Conservation (phyloP, 2,113 vertebrate genomes). For the Notothenia coriiceps region DNA sequence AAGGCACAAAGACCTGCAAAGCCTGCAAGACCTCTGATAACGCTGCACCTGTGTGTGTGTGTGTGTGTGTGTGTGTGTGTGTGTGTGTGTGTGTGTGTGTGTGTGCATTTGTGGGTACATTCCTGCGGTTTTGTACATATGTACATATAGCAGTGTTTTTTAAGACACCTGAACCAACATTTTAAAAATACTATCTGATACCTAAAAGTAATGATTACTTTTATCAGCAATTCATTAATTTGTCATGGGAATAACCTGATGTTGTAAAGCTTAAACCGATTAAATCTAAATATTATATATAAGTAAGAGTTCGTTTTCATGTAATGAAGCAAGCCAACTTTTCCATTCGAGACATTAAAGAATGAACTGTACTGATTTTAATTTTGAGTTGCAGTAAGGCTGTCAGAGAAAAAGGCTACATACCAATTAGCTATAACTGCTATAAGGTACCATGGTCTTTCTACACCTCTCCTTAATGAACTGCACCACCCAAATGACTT, state of each 20-base stretch:
- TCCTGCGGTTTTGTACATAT: conserved; percentile 55
- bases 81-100: conserved; percentile 43
- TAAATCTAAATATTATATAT: no score
- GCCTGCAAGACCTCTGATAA: conserved; percentile 98
- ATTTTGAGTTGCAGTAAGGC: neutral
- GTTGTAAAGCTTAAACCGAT: neutral
- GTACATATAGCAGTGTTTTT: conserved; percentile 36
- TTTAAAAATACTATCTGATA: neutral
- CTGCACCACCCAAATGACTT: neutral
- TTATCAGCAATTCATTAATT: neutral
- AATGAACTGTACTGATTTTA: neutral
- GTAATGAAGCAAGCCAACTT: neutral
- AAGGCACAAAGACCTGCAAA: conserved; percentile 91
- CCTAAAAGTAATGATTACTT: neutral
- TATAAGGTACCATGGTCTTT: neutral
- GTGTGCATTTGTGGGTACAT: conserved; percentile 47
- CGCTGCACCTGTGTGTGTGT: conserved; percentile 72
- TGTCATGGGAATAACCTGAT: neutral
- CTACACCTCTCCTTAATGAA: neutral
- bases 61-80: conserved; percentile 46
- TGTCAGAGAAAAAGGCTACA: neutral
- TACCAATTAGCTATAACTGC: no score
- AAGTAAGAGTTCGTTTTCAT: neutral
- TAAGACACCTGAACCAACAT: conserved; percentile 45
- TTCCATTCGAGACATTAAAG: neutral